Evolutionary conservation across 1,140 invertebrate genomes (phyloP), one percentile per base, ranked within the genome.

Genomic region (Bombus pyrosoma): DNA sequence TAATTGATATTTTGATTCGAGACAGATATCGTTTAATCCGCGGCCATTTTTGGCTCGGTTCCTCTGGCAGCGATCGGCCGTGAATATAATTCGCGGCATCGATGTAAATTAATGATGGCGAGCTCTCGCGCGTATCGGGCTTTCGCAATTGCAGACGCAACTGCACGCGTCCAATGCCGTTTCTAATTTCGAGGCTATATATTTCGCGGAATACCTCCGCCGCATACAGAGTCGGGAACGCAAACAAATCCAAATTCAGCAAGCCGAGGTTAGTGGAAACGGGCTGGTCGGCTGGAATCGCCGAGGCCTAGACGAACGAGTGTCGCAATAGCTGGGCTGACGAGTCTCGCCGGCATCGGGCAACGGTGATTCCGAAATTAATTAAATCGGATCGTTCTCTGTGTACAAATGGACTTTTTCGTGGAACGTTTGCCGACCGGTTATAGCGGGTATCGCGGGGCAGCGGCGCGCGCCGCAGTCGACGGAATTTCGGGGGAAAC

Each of bases 91-190:
- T 88, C 88, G 83, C 79, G 25, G 43, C 57, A 22, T 41, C 76
- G 32, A 88, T 86, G 76, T 86, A 88, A 89, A 89, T 88, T 85
- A 89, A 89, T 86, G 79, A 81, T 59, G 59, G 62, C 62, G 57
- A 53, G 57, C 37, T 41, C 32, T 57, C 53, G 43, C 71, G 37
- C 28, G 64, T 41, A 68, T 88, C 76, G 80, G 57, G 81, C 32
- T 71, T 57, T 72, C 18, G 43, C 28, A 41, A 83, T 83, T 41
- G 37, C 62, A 25, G 34, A n/a, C 59, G 41, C 47, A 53, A 53
- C 47, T 53, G 18, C 18, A 53, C 28, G 37, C n/a, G 47, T 47
- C 47, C n/a, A 43, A 25, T 43, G 34, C 53, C 81, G 43, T 69
- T 78, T 71, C 82, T 78, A 77, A 83, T 83, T 78, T 83, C 34